Percentiles rank a stretch among this genome's conserved stretches.
Evolutionary conservation across 2,888 invertebrate species (phyloP).

Genomic region (Pachymerium ferrugineum): DNA sequence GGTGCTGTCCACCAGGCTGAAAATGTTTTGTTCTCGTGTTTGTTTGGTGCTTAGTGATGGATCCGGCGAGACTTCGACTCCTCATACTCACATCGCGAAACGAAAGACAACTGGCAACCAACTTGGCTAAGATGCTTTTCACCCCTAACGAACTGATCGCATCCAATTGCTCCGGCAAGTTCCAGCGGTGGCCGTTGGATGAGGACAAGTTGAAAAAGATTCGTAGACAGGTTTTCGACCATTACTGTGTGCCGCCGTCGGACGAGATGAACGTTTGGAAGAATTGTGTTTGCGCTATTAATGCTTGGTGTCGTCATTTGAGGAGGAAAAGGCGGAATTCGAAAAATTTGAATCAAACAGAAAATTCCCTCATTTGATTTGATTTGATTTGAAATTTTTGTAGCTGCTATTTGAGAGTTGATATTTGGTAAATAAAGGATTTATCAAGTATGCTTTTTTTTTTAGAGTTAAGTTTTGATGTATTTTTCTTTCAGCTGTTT

Average conservation of each 20-base stretch:
- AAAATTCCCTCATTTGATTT: not conserved
- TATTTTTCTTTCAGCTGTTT: not conserved
- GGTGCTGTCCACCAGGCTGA: not conserved
- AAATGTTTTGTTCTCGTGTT: not conserved
- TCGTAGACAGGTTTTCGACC: not conserved
- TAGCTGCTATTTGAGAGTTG: not conserved
- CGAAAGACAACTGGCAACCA: constrained; percentile 24
- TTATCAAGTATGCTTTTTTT: too few relatives aligned
- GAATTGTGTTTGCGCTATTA: constrained; percentile 25
- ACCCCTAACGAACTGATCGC: not conserved
- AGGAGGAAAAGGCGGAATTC: constrained; percentile 12
- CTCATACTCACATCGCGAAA: not conserved
- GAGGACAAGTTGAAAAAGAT: not conserved
- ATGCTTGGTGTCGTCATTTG: constrained; percentile 30
- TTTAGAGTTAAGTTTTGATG: not conserved
- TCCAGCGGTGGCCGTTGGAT: constrained; percentile 1
- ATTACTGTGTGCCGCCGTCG: not conserved
- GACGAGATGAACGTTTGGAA: constrained; percentile 23
- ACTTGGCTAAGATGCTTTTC: constrained; percentile 20
- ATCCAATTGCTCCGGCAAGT: constrained; percentile 26
- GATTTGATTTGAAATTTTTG: too few relatives aligned
- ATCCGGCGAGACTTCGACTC: not conserved
- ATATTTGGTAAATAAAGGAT: not conserved
- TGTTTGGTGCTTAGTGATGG: constrained; percentile 1
- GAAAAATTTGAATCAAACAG: not conserved